phyloP scores from a whole-genome alignment of 2,113 vertebrate species.

The Tinamus guttatus region DNA sequence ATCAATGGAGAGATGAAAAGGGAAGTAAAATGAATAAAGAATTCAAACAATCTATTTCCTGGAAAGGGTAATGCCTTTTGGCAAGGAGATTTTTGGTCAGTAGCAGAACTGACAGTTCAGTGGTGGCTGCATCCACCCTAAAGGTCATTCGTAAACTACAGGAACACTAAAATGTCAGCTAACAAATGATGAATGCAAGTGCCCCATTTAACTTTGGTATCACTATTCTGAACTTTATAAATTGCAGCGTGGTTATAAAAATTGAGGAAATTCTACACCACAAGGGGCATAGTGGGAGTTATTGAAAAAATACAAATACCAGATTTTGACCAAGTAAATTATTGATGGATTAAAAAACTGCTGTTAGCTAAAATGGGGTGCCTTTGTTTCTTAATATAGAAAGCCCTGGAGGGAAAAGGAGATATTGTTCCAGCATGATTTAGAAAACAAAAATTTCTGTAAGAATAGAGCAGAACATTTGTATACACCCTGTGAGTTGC shows the following conservation, averaged over 20 bases:
- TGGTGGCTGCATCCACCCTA: neutral
- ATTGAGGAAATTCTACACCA: neutral
- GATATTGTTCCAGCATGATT: neutral
- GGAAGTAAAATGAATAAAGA: neutral
- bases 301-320: neutral
- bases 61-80: neutral
- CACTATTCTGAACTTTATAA: neutral
- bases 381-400: neutral
- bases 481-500: neutral
- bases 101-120: neutral
- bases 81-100: neutral
- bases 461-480: neutral
- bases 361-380: neutral
- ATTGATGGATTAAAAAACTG: neutral
- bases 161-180: constrained; percentile 19
- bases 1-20: constrained; percentile 2
- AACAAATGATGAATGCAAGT: neutral
- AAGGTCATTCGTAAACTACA: constrained; percentile 26
- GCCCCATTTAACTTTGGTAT: neutral
- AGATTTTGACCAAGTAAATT: neutral
- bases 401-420: neutral
- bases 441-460: constrained; percentile 7
- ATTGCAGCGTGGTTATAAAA: neutral
- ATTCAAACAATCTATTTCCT: neutral
- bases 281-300: neutral